These are phyloP conservation scores for Phoenicopterus ruber DNA, from an alignment of 2,113 vertebrate species.

Conservation along the genomic window DNA sequence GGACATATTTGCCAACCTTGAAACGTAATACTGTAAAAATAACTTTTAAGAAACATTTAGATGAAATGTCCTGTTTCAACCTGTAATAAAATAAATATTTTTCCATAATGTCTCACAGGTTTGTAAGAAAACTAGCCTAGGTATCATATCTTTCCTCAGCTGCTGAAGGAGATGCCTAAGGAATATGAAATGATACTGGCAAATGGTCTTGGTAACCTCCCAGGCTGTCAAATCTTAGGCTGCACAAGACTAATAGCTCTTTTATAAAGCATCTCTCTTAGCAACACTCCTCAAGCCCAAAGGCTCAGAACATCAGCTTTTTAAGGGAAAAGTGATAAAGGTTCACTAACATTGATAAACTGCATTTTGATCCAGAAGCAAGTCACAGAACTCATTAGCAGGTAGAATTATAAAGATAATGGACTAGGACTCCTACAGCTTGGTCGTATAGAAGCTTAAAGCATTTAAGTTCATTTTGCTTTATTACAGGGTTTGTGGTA, in stretches of 20 bases:
- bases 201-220: conserved; percentile 61
- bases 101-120: neutral
- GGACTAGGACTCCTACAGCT: conserved; percentile 30
- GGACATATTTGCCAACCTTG: neutral
- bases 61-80: neutral
- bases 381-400: conserved; percentile 65
- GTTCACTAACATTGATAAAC: conserved; percentile 47
- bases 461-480: conserved; percentile 29
- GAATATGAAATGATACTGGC: conserved; percentile 53
- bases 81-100: conserved; percentile 17
- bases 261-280: conserved; percentile 59
- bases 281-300: conserved; percentile 26
- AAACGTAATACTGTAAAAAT: neutral
- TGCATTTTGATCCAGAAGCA: conserved; percentile 49
- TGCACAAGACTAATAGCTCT: conserved; percentile 62
- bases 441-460: conserved; percentile 37
- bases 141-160: neutral
- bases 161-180: conserved; percentile 1
- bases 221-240: conserved; percentile 65
- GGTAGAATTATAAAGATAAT: conserved; percentile 40
- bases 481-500: conserved; percentile 29
- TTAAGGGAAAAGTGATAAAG: conserved; percentile 52
- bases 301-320: conserved; percentile 44
- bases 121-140: conserved; percentile 4
- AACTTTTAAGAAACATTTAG: neutral